Evolutionary conservation across 1,140 invertebrate genomes (phyloP), one percentile per base, ranked within the genome.

Genomic region (Drosophila repletoides): DNA sequence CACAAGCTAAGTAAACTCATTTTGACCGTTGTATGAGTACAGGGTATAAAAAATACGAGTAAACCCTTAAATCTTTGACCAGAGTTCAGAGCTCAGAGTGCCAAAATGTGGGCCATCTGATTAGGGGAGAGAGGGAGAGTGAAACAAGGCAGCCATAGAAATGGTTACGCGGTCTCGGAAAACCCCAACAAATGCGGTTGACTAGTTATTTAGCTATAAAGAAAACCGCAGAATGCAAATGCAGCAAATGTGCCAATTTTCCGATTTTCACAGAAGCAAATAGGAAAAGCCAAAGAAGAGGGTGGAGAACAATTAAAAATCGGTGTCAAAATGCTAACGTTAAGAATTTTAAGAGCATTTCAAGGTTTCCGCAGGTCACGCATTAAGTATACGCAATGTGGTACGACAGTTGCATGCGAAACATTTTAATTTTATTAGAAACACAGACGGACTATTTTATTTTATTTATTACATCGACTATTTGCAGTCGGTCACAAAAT

Each of bases 181-280:
- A 77, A 51, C 49, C 74, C 69, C 64, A 66, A 76, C 72, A 76
- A 83, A 76, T 81, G 77, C 76, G 52, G 33, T 31, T 59, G 70
- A 31, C 49, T 49, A 76, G 76, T 64, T 81, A 72, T 76, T 75
- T 81, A 83, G 79, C 74, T 83, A 68, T 77, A 79, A 74, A 79
- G 79, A 79, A 83, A 83, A 70, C 79, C 80, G 43, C 74, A 86
- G 80, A 84, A 66, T 86, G 80, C 79, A 83, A 67, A 72, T 65
- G 38, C 63, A 48, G 43, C 51, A 46, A 79, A 74, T 84, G 79
- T 84, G 60, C 79, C 58, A 79, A 74, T 84, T 84, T 74, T 9
- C 63, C 43, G 55, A 51, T 22, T 45, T 38, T 29, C 31, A 10
- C 21, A 22, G 19, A 40, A 5, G 40, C 15, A 34, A 15, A 31